phyloP scores from a whole-genome alignment of 2,888 invertebrate species.

The Stegophylla sp. region DNA sequence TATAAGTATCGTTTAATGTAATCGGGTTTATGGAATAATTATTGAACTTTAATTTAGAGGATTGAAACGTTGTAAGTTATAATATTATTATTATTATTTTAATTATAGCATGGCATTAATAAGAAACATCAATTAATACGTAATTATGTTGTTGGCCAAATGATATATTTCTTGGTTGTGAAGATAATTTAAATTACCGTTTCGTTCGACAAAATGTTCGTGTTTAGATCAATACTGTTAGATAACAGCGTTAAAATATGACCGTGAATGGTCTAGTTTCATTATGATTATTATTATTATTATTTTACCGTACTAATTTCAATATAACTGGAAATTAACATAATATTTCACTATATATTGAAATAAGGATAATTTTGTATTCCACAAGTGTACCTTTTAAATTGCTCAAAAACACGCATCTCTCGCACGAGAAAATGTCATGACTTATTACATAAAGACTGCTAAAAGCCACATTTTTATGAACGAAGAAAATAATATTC shows the following conservation, averaged over 20 bases:
- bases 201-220: not conserved
- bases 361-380: conserved; percentile 5
- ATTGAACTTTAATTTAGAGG: not conserved
- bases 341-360: conserved; percentile 13
- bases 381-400: not conserved
- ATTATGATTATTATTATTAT: not conserved
- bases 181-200: not conserved
- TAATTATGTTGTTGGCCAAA: not conserved
- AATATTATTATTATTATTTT: not conserved
- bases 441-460: not conserved
- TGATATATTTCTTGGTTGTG: not conserved
- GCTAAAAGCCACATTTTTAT: not conserved
- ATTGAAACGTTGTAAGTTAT: not conserved
- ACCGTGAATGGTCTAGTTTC: not conserved
- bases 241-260: not conserved
- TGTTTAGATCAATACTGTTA: not conserved
- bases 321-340: not conserved
- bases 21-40: not conserved
- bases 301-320: not conserved
- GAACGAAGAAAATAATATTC: not conserved
- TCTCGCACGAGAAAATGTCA: not conserved
- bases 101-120: too few relatives aligned
- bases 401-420: not conserved
- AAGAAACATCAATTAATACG: not conserved
- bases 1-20: not conserved